These are phyloP conservation scores for Laupala kohalensis DNA, from an alignment of 1,140 invertebrate species.

Conservation along the genomic window DNA sequence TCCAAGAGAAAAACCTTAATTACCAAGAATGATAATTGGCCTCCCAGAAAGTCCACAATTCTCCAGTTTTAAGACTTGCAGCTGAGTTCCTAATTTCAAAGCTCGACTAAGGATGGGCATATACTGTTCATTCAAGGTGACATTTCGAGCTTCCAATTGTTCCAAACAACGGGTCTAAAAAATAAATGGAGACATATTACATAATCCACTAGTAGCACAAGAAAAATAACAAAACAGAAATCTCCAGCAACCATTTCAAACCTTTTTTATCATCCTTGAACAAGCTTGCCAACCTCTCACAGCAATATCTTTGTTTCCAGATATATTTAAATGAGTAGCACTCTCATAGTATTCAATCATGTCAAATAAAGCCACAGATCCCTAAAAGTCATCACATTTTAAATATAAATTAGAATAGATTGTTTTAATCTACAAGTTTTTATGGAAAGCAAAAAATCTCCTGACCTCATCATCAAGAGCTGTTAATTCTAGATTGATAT, in stretches of 20 bases:
- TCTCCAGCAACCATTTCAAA: conserved; percentile 20
- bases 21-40: conserved; percentile 51
- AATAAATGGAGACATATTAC: conserved; percentile 7
- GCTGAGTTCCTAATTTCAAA: conserved; percentile 46
- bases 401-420: conserved; percentile 13
- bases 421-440: neutral
- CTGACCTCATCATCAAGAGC: conserved; percentile 60
- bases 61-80: conserved; percentile 60
- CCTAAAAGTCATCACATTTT: conserved; percentile 27
- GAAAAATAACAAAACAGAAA: too few species aligned
- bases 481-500: conserved; percentile 50
- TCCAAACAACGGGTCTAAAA: conserved; percentile 54
- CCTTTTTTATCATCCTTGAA: conserved; percentile 65
- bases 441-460: conserved; percentile 32
- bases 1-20: too few species aligned
- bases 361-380: conserved; percentile 64
- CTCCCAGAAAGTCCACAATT: conserved; percentile 53
- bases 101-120: conserved; percentile 55
- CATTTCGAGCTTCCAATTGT: conserved; percentile 51
- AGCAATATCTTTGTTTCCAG: conserved; percentile 56
- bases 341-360: conserved; percentile 90
- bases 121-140: conserved; percentile 49
- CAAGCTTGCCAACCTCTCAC: conserved; percentile 68
- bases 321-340: conserved; percentile 59
- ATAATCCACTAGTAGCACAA: too few species aligned